Base-by-base conservation (phyloP, 2,797 vertebrate genomes). In the Onychomys arenicola region DNA sequence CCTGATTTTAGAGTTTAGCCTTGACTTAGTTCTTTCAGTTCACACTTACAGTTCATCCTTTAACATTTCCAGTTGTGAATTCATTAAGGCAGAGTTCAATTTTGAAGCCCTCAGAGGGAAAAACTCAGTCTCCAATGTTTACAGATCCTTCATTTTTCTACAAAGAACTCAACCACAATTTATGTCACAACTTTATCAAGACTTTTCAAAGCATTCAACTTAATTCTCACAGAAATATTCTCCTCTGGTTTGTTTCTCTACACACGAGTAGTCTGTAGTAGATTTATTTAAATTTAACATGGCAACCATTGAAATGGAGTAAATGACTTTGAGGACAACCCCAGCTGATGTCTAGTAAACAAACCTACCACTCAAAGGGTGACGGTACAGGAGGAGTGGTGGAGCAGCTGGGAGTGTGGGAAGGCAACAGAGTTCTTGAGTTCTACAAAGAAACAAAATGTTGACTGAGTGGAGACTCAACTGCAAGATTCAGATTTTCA, bases 181-280 rank as follows among this genome's bases (percentile, higher is more conserved):
- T 91, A 87, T 84, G 34, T 65, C 69, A 89, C 86, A 94, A 91
- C 52, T n/a, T 95, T 76, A 85, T 86, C 88, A 87, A 91, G 43
- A 84, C 25, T 81, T 90, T 91, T 80, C 32, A 87, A 82, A 80
- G 8, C 75, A 78, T 96, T 86, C 46, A 34, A 6, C 83, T 96
- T 82, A 32, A 92, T 94, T 94, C 96, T 94, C 46, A 75, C 46
- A 92, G 46, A 85, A 86, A 81, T 7, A 91, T 55, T 5, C 49
- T 92, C n/a, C 87, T 71, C 9, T 40, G 32, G 2, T 61, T 89
- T 59, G 34, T 77, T 92, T 92, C 92, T 82, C 69, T 34, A 91
- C 12, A 69, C 6, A 92, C 67, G 84, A 76, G 77, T 67, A 80
- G 6, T 19, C 67, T 69, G 27, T 3, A 52, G 14, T 57, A 69